phyloP scores from a whole-genome alignment of 2,113 vertebrate species.

The Argyrosomus japonicus region DNA sequence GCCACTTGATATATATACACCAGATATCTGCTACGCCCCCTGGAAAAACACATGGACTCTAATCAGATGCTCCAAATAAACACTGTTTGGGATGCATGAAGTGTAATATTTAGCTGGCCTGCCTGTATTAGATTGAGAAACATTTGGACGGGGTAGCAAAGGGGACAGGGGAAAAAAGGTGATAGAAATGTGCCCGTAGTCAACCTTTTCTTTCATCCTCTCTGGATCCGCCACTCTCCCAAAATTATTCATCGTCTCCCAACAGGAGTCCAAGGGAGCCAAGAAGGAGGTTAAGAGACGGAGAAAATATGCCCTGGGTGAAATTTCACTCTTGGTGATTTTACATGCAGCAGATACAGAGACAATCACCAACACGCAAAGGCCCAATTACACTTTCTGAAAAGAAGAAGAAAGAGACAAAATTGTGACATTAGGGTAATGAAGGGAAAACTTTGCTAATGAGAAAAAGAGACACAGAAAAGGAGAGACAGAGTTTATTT shows the following conservation, averaged over 20 bases:
- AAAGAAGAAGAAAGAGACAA: constrained; percentile 64
- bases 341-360: constrained; percentile 56
- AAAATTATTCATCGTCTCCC: constrained; percentile 44
- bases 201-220: constrained; percentile 41
- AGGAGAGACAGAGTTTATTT: constrained; percentile 51
- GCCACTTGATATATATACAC: constrained; percentile 56
- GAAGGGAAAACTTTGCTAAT: constrained; percentile 78
- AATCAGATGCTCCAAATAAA: constrained; percentile 60
- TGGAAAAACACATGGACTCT: constrained; percentile 67
- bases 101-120: constrained; percentile 20
- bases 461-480: constrained; percentile 63
- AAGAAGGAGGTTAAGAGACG: constrained; percentile 42
- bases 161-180: not conserved
- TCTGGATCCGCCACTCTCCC: constrained; percentile 41
- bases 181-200: constrained; percentile 33
- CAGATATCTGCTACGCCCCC: constrained; percentile 45
- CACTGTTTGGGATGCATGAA: constrained; percentile 32
- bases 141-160: constrained; percentile 25
- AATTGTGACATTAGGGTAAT: constrained; percentile 81
- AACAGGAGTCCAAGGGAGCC: constrained; percentile 34
- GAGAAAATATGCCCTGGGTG: constrained; percentile 52
- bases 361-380: constrained; percentile 67
- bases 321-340: constrained; percentile 59
- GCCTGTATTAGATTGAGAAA: constrained; percentile 18
- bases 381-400: constrained; percentile 73